Conservation (phyloP, 2,797 vertebrate genomes). For the Halcyon smyrnensis region DNA sequence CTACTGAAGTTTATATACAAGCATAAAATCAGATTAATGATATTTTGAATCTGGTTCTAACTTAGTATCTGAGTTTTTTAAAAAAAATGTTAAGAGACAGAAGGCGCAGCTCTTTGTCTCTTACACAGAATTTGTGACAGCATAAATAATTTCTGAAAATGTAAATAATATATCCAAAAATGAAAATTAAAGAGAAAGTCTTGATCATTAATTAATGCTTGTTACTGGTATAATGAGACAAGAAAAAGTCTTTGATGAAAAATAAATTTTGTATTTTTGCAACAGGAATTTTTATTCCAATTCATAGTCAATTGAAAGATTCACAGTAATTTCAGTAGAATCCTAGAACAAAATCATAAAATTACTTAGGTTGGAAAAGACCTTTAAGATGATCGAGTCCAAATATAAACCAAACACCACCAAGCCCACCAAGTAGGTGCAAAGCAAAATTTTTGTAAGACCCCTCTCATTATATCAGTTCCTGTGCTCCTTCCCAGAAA, state of each 20-base stretch:
- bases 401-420: background rate
- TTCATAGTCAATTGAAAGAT: background rate
- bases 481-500: background rate
- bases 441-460: background rate
- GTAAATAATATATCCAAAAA: background rate
- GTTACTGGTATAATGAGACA: background rate
- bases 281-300: background rate
- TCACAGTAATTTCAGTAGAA: background rate
- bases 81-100: background rate
- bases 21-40: background rate
- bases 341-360: background rate
- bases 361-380: background rate
- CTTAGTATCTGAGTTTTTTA: fast-evolving
- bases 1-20: background rate
- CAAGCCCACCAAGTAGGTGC: background rate
- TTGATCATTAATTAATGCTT: background rate
- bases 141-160: background rate
- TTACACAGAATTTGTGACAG: background rate
- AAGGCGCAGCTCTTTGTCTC: background rate
- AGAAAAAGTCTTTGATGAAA: background rate
- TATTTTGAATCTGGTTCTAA: background rate
- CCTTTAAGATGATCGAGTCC: background rate
- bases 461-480: background rate
- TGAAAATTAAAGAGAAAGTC: background rate
- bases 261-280: background rate